Conservation (phyloP, 2,113 vertebrate genomes). For the Lathamus discolor region DNA sequence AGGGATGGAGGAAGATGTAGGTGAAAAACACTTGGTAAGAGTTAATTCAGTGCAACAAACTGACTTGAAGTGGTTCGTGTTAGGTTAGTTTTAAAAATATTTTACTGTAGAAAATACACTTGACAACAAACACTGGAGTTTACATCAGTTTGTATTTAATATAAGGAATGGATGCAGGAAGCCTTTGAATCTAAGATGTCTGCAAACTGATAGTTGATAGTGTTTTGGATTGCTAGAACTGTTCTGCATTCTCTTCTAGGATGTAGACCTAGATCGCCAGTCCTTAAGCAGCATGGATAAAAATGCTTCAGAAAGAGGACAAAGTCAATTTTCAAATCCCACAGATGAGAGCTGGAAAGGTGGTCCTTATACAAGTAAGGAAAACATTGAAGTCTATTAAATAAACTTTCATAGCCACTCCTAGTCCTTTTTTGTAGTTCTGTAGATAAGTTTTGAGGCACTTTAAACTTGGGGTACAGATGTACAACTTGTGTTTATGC, state of each 20-base stretch:
- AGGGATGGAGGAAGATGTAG: conserved; percentile 89
- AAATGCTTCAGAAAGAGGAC: conserved; percentile 91
- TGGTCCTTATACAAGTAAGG: conserved; percentile 82
- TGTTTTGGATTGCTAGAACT: background rate
- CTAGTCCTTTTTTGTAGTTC: background rate
- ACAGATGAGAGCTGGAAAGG: conserved; percentile 96
- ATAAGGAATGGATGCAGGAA: background rate
- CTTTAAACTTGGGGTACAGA: background rate
- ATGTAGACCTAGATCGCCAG: conserved; percentile 89
- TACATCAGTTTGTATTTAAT: background rate
- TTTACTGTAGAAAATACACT: background rate
- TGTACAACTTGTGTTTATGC: background rate
- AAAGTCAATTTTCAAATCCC: conserved; percentile 92
- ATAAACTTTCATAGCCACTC: background rate
- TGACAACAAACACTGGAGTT: background rate
- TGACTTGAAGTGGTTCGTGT: background rate
- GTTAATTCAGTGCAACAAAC: background rate
- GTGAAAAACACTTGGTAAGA: conserved; percentile 90
- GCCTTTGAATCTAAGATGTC: background rate
- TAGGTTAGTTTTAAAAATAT: background rate
- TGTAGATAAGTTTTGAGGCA: background rate
- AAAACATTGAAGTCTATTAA: background rate
- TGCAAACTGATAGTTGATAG: background rate
- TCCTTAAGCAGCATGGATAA: conserved; percentile 94
- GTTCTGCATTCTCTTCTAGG: conserved; percentile 74